phyloP scores from a whole-genome alignment of 2,888 invertebrate genomes.

The Chaetoderma sp. region DNA sequence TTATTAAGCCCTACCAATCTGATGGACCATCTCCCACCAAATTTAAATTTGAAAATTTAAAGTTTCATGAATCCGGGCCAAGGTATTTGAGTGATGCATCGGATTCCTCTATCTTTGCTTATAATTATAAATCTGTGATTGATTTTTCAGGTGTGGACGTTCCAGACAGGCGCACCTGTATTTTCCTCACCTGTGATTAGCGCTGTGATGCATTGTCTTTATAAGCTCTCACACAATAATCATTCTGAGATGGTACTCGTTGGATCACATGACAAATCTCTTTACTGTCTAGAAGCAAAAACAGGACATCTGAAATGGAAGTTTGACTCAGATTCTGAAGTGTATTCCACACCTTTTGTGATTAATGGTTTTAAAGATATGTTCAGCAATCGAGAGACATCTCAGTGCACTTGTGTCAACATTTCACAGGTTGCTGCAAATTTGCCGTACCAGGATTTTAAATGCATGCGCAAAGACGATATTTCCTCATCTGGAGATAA shows the following conservation, averaged over 20 bases:
- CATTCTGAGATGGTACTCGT: conserved; percentile 15
- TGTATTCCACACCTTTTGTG: conserved; percentile 79
- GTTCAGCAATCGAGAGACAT: too few relatives aligned
- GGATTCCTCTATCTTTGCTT: too few relatives aligned
- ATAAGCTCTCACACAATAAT: background rate
- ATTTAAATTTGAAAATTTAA: too few relatives aligned
- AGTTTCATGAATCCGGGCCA: too few relatives aligned
- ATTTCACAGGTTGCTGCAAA: conserved; percentile 8
- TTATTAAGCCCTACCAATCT: too few relatives aligned
- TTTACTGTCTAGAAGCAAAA: conserved; percentile 54
- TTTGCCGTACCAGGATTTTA: too few relatives aligned
- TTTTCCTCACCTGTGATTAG: conserved; percentile 77
- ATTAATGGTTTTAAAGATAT: too few relatives aligned
- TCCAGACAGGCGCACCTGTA: conserved; percentile 76
- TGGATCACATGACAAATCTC: conserved; percentile 64
- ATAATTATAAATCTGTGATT: background rate
- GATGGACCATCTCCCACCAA: too few relatives aligned
- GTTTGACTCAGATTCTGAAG: conserved; percentile 73
- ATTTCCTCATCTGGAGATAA: too few relatives aligned
- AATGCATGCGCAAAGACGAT: too few relatives aligned
- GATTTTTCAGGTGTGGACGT: conserved; percentile 76
- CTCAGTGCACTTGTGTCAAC: too few relatives aligned
- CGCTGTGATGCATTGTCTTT: background rate
- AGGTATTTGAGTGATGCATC: too few relatives aligned
- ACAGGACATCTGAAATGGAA: conserved; percentile 74